A percentile compares a stretch with the other conserved stretches of the same genome.
phyloP scores from a whole-genome alignment of 2,888 invertebrate species.

The Muscina levida region DNA sequence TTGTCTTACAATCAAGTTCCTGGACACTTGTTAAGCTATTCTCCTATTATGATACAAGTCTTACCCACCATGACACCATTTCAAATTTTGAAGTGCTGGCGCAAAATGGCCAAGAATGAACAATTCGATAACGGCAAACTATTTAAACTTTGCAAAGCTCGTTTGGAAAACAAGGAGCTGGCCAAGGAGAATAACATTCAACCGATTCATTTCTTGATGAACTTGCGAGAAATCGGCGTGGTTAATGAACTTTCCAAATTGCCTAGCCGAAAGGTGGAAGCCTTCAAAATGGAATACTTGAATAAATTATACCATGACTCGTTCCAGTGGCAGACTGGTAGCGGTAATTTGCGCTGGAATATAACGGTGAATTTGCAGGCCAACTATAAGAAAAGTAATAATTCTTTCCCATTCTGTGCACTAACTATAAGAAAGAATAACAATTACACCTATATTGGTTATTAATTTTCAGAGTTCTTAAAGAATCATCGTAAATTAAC shows the following conservation, averaged over 20 bases:
- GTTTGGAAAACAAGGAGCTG: constrained; percentile 67
- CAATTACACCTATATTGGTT: no score
- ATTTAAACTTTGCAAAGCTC: constrained; percentile 61
- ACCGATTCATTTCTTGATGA: constrained; percentile 72
- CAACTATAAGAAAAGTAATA: constrained; percentile 73
- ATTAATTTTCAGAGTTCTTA: constrained; percentile 67
- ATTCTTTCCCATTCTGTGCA: not conserved
- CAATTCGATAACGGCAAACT: constrained; percentile 68
- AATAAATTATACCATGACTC: constrained; percentile 69
- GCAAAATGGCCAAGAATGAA: constrained; percentile 66
- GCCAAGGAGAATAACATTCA: constrained; percentile 70
- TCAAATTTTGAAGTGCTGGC: constrained; percentile 72
- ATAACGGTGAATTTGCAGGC: constrained; percentile 77
- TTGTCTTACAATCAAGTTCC: constrained; percentile 75
- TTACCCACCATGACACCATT: constrained; percentile 72
- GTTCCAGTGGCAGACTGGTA: constrained; percentile 68
- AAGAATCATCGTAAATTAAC: constrained; percentile 69
- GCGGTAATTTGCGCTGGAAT: constrained; percentile 69
- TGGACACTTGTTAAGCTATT: constrained; percentile 65
- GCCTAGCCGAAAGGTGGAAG: constrained; percentile 47
- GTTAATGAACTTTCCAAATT: constrained; percentile 13
- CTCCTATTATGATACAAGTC: constrained; percentile 69
- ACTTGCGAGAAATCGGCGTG: constrained; percentile 62
- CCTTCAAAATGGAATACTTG: constrained; percentile 64
- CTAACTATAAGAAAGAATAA: no score